Evolutionary conservation across 2,888 invertebrate genomes (phyloP).

Genomic region (Meloe dianella): DNA sequence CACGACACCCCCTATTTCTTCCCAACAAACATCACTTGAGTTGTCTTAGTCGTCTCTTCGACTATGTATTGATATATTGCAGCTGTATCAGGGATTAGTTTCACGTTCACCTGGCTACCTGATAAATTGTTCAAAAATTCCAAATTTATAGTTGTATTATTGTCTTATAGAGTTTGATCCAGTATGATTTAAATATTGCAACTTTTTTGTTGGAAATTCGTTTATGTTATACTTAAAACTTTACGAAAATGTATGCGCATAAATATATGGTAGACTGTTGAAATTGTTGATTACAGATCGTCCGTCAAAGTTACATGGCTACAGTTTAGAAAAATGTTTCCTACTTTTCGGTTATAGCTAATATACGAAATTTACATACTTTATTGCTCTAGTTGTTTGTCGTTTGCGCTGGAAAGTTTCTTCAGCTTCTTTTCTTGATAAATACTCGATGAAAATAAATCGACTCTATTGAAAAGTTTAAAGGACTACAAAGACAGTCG

Average conservation of each 20-base stretch:
- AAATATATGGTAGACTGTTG: constrained; percentile 27
- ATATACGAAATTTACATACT: constrained; percentile 4
- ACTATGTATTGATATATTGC: not conserved
- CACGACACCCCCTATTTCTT: not conserved
- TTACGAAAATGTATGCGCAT: constrained; percentile 30
- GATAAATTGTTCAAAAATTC: constrained; percentile 1
- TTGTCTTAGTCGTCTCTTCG: not conserved
- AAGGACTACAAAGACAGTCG: not conserved
- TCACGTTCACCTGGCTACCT: not conserved
- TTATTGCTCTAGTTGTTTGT: constrained; percentile 7
- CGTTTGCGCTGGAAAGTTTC: not conserved
- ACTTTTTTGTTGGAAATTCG: not conserved
- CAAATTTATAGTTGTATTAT: not conserved
- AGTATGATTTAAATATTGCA: not conserved
- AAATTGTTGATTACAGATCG: constrained; percentile 20
- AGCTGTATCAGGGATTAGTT: not conserved
- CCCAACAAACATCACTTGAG: not conserved
- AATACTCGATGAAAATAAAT: constrained; percentile 10
- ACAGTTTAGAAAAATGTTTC: constrained; percentile 1
- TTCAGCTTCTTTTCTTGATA: not conserved
- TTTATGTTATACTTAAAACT: not conserved
- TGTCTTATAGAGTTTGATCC: not conserved
- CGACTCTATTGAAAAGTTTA: constrained; percentile 6
- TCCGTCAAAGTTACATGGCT: constrained; percentile 8
- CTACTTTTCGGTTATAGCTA: constrained; percentile 1